A percentile compares a stretch with the other conserved stretches of the same genome.
phyloP scores from a whole-genome alignment of 2,797 vertebrate genomes.

The Mus caroli region DNA sequence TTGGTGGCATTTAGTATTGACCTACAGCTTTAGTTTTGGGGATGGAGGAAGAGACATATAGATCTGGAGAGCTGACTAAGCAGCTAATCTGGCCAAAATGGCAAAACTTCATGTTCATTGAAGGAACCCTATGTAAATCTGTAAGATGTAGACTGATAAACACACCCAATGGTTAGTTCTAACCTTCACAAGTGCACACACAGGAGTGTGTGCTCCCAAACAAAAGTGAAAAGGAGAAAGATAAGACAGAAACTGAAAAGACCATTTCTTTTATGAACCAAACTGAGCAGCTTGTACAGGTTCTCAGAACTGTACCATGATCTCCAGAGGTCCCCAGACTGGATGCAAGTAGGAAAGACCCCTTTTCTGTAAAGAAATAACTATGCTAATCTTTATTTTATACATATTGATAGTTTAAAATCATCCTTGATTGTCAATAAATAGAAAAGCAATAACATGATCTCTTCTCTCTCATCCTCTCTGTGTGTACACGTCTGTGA shows the following conservation, averaged over 20 bases:
- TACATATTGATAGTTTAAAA: slow-evolving; percentile 31
- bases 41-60: neutral
- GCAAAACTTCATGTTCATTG: neutral
- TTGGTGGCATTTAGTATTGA: neutral
- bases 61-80: neutral
- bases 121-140: neutral
- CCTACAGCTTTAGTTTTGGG: neutral
- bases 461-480: neutral
- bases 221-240: neutral
- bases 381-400: neutral
- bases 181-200: neutral
- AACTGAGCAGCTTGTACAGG: neutral
- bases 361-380: neutral
- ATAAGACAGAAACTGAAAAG: neutral
- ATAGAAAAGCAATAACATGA: neutral
- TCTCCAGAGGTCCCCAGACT: neutral
- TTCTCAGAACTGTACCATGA: neutral
- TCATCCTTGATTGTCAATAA: neutral
- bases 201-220: neutral
- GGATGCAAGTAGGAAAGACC: neutral
- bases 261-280: neutral
- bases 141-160: neutral
- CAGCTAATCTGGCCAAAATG: neutral
- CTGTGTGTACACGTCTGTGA: neutral
- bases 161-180: neutral